Base-by-base conservation (phyloP, 2,113 vertebrate genomes). In the Myocastor coypus region DNA sequence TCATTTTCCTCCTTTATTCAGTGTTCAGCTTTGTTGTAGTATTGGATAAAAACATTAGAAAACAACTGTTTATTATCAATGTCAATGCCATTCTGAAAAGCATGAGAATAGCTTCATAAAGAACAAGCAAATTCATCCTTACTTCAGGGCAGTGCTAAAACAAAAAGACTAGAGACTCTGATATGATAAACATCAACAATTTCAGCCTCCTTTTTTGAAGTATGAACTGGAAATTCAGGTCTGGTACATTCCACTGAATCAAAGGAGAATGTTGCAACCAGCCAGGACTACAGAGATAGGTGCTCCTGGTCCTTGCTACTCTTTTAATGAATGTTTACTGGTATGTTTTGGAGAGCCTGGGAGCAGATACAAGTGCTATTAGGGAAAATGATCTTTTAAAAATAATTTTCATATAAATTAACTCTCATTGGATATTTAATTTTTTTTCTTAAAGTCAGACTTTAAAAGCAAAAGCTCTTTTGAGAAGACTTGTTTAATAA, bases 61-160 rank as follows among this genome's bases (percentile, higher is more conserved):
- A 96, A 95, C 95, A 94, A 96, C 71, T 94, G 86, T 94, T 91
- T 93, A 83, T 97, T 96, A 93, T 85, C 94, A 93, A 87, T 68
- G 94, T 96, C 94, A 96, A 91, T 95, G 88, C 83, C 86, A 82
- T 61, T 81, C 52, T 66, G 92, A 94, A 94, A 91, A 91, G 92
- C 75, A 66, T 78, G 52, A 16, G 71, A 78, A 87, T 28, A 89
- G 96, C 91, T 89, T 78, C 83, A 94, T 89, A 95, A 88, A 94
- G 59, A 96, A 78, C 7, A 78, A 95, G 86, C 19, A 61, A 89
- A 63, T 52, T 75, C 71, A 92, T 83, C 64, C 81, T 94, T 82
- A 73, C 66, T 87, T 92, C 19, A 19, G 64, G 34, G 13, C 17
- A 6, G 42, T 2, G 61, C 75, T 61, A 50, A 78, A 85, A 91